Conservation (phyloP, 2,888 invertebrate genomes). For the Leptinotarsa peninsularis region DNA sequence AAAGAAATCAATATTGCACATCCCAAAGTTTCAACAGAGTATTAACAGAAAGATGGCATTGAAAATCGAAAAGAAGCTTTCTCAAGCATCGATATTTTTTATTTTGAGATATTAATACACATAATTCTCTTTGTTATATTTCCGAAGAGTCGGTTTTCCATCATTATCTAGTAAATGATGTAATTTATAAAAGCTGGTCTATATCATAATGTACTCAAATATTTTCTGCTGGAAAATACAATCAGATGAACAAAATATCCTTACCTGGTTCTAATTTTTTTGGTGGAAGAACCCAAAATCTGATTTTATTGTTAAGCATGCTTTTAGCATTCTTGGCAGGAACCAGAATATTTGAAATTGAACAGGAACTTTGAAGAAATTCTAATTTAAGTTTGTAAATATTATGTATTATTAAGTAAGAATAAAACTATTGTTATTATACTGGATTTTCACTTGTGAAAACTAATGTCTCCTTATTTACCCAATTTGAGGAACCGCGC, state of each 20-base stretch:
- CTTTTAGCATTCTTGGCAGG: neutral
- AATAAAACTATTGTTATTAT: constrained; percentile 55
- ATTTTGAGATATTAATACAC: too few species aligned
- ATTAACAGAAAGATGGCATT: too few species aligned
- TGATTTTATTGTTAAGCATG: neutral
- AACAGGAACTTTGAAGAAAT: constrained; percentile 9
- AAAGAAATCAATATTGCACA: neutral
- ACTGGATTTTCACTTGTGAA: constrained; percentile 18
- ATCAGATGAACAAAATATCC: neutral
- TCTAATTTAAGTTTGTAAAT: constrained; percentile 58
- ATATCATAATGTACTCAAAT: neutral
- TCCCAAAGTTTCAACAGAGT: neutral
- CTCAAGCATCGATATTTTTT: neutral
- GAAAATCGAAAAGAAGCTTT: neutral
- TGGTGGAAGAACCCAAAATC: neutral
- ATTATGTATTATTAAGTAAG: constrained; percentile 55
- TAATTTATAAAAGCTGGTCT: neutral
- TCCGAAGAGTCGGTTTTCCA: too few species aligned
- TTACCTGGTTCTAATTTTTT: neutral
- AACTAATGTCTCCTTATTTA: too few species aligned
- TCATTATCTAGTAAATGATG: neutral
- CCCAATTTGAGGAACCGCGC: too few species aligned
- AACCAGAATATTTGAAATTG: neutral
- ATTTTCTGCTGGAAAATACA: neutral
- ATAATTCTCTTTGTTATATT: too few species aligned